These are phyloP conservation scores for Pedetes capensis DNA, from an alignment of 2,113 vertebrate species.

Conservation along the genomic window DNA sequence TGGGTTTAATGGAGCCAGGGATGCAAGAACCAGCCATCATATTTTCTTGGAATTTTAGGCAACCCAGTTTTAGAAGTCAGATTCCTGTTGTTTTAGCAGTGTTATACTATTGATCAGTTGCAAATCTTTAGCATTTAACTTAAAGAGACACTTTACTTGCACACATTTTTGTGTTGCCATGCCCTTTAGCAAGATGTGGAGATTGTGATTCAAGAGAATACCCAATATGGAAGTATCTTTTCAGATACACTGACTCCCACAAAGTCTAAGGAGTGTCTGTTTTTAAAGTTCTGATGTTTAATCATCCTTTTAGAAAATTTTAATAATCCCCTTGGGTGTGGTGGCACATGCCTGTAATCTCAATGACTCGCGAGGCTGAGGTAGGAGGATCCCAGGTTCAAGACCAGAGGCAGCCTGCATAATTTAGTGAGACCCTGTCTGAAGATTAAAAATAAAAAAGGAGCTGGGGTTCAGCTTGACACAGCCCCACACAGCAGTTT, in stretches of 20 bases:
- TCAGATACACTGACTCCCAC: not conserved
- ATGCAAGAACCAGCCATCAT: not conserved
- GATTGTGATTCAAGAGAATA: slow-evolving; percentile 27
- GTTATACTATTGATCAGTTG: not conserved
- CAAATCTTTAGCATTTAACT: slow-evolving; percentile 34
- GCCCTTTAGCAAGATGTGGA: not conserved
- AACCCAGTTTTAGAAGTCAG: not conserved
- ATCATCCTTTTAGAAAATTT: not conserved
- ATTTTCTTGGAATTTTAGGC: not conserved
- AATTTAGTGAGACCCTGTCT: too few species aligned
- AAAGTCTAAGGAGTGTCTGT: not conserved
- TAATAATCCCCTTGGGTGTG: too few species aligned
- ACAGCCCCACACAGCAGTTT: slow-evolving; percentile 39
- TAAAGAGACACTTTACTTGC: slow-evolving; percentile 25
- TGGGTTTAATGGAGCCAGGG: not conserved
- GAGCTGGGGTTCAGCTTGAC: too few species aligned
- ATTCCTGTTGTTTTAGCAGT: not conserved
- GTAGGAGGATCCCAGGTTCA: too few species aligned
- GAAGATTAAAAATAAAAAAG: too few species aligned
- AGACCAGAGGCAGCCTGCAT: too few species aligned
- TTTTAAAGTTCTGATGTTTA: not conserved
- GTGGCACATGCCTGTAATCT: too few species aligned
- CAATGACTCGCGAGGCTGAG: too few species aligned
- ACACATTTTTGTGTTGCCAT: not conserved
- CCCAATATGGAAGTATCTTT: slow-evolving; percentile 8